Evolutionary conservation across 64 coral and sea anemone genomes (phyloP).

Genomic region (Platygyra sinensis): DNA sequence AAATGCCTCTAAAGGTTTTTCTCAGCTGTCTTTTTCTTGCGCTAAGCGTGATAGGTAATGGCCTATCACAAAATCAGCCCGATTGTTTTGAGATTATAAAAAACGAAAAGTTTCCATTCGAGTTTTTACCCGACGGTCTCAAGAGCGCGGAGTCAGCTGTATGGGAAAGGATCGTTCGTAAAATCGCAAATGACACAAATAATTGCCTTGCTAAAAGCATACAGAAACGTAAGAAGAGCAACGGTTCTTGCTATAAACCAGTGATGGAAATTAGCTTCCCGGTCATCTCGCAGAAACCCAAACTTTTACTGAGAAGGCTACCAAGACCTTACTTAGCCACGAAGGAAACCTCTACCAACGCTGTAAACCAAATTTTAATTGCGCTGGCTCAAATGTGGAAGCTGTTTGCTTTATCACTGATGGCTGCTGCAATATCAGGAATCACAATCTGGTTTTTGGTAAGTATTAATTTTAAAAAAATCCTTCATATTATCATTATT

Average conservation of each 20-base stretch:
- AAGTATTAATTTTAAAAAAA: neutral
- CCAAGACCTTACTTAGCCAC: neutral
- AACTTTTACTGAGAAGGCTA: neutral
- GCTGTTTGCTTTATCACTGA: neutral
- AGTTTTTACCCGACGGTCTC: no score
- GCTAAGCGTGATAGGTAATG: no score
- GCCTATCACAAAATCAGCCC: no score
- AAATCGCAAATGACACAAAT: neutral
- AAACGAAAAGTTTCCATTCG: no score
- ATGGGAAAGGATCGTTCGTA: neutral
- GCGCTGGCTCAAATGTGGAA: neutral
- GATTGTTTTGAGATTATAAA: no score
- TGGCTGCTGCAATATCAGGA: neutral
- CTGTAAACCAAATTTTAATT: neutral
- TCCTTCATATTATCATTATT: no score
- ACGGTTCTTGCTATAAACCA: neutral
- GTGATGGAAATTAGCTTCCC: neutral
- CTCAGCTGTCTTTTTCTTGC: no score
- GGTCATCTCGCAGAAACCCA: neutral
- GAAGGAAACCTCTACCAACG: neutral
- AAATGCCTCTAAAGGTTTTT: no score
- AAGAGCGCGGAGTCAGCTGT: no score
- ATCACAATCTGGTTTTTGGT: slow-evolving; percentile 1
- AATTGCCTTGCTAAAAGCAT: neutral
- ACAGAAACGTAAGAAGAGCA: neutral